Conservation (phyloP, 92 coral and sea anemone species). For the Epizoanthus stellaris region DNA sequence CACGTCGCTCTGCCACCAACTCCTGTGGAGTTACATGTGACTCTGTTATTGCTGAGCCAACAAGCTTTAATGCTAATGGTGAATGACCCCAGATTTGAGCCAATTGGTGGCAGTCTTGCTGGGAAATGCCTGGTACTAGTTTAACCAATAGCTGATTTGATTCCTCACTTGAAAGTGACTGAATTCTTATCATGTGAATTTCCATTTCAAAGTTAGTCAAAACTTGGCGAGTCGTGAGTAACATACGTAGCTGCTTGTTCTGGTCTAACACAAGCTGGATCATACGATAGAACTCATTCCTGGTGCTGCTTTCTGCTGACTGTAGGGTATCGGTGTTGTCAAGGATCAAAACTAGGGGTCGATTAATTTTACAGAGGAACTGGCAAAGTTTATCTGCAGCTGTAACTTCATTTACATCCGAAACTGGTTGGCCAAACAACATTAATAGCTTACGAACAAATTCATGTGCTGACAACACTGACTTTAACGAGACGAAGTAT, state of each 20-base stretch:
- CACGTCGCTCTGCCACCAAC: not conserved
- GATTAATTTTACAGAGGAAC: not conserved
- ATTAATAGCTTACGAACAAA: not conserved
- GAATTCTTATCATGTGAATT: not conserved
- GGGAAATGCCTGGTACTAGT: not conserved
- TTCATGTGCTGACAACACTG: not conserved
- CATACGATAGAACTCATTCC: not conserved
- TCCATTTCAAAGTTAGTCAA: conserved; percentile 3
- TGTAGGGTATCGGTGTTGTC: conserved; percentile 4
- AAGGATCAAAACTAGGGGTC: not conserved
- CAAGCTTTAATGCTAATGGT: conserved; percentile 4
- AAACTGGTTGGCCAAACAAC: not conserved
- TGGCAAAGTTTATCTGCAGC: conserved; percentile 13
- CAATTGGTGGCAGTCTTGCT: conserved; percentile 4
- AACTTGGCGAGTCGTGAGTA: conserved; percentile 3
- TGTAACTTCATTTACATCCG: not conserved
- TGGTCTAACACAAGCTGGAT: not conserved
- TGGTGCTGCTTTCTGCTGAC: not conserved
- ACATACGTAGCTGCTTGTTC: not conserved
- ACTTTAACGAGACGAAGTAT: not conserved
- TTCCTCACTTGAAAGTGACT: not conserved
- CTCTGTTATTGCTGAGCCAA: conserved; percentile 2
- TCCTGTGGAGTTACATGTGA: not conserved
- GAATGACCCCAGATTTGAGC: not conserved
- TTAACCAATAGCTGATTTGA: not conserved